These are phyloP conservation scores for Pseudolycoriella hygida DNA, from an alignment of 2,888 invertebrate species.

Conservation along the genomic window DNA sequence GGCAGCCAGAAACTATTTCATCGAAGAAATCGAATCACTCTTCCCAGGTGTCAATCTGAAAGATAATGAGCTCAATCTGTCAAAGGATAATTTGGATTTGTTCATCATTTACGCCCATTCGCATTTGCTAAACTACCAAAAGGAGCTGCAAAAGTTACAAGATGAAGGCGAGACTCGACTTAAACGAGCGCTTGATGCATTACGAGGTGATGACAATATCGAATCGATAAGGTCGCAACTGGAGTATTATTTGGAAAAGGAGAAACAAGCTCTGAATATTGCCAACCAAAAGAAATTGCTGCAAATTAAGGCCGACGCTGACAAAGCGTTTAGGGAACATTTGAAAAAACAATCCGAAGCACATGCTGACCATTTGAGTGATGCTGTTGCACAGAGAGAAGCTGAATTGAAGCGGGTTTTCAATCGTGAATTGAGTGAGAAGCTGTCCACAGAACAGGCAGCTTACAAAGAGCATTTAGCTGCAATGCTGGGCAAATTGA, in stretches of 20 bases:
- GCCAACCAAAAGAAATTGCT: conserved; percentile 52
- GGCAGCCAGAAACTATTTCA: conserved; percentile 38
- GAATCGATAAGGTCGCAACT: conserved; percentile 36
- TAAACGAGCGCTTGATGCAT: conserved; percentile 41
- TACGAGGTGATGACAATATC: conserved; percentile 36
- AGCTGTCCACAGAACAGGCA: conserved; percentile 45
- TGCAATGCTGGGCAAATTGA: conserved; percentile 51
- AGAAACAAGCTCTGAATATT: conserved; percentile 43
- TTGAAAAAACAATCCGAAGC: conserved; percentile 73
- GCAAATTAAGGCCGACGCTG: conserved; percentile 44
- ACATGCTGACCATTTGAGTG: conserved; percentile 63
- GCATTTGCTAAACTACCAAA: conserved; percentile 57
- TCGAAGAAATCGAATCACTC: conserved; percentile 47
- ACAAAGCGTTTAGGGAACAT: conserved; percentile 56
- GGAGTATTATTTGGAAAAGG: conserved; percentile 49
- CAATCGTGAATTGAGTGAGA: conserved; percentile 43
- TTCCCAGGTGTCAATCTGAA: conserved; percentile 53
- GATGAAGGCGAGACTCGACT: conserved; percentile 43
- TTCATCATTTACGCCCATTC: conserved; percentile 63
- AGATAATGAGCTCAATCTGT: conserved; percentile 43
- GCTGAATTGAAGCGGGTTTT: conserved; percentile 33
- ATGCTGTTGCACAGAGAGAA: conserved; percentile 41
- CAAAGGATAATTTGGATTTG: conserved; percentile 48
- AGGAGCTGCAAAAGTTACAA: conserved; percentile 55
- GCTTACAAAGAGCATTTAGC: conserved; percentile 54